Base-by-base conservation (phyloP, 2,113 vertebrate genomes). In the Myodes glareolus region DNA sequence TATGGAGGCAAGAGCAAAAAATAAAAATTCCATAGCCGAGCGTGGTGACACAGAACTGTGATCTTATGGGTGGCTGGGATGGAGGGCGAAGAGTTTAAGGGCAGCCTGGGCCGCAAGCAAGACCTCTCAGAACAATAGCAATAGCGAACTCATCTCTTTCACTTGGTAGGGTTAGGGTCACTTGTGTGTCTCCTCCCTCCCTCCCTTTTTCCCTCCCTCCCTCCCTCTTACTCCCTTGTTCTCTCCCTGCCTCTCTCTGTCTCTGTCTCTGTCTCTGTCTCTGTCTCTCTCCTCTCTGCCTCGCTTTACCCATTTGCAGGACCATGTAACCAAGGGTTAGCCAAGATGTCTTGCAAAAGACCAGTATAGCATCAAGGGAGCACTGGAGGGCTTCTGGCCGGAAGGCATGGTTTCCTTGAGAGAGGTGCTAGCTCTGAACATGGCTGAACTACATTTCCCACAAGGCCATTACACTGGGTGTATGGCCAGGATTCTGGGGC, bases 231-330 rank as follows among this genome's bases (percentile, higher is more conserved):
- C 3, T 14, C 65, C 14, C 9, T 23, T 12, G 17, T 23, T 1
- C 73, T 50, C 55, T 39, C 12, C 9, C 11, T 61, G 6, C 5
- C 29, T 78, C 27, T 14, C 76, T 5, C 25, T 3, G 13, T 5
- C 19, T 3, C 78, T 12, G 6, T 5, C 3, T 14, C 58, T 67
- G 27, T 33, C n/a, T 0, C 76, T 8, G 1, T 4, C 14, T 5
- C 33, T 5, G 16, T 9, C 16, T 17, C 47, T 33, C 31, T 5
- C 29, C 25, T 67, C 31, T 11, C 1, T 7, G 85, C 55, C 75
- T 88, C 25, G 1, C 5, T 50, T 77, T 93, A 67, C 50, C 39
- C 45, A 3, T 55, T 86, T 55, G 29, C 23, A 82, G 25, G 33
- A 27, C 16, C 5, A 13, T 1, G 1, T 75, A 80, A 4, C 58